These are phyloP conservation scores for Archips crataeganus DNA, from an alignment of 2,888 invertebrate species.

Conservation along the genomic window DNA sequence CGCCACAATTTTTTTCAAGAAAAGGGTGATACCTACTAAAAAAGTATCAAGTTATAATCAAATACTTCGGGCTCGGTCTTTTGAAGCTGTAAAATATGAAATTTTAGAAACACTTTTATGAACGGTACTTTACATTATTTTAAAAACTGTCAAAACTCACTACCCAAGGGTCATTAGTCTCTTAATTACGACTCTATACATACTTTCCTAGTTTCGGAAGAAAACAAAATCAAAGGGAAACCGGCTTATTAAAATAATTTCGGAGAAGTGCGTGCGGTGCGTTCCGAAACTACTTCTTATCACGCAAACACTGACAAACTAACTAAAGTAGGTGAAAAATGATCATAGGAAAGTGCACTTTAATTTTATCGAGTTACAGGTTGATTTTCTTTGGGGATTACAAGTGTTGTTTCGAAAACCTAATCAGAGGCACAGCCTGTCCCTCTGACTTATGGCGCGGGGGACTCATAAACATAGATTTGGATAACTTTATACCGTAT, in stretches of 20 bases:
- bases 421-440: slow-evolving; percentile 77
- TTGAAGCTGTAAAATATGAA: too few relatives aligned
- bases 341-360: slow-evolving; percentile 48
- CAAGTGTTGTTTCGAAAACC: slow-evolving; percentile 54
- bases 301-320: slow-evolving; percentile 69
- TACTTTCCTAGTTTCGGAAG: slow-evolving; percentile 45
- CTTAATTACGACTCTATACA: slow-evolving; percentile 32
- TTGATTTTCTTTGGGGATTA: slow-evolving; percentile 29
- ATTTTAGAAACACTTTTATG: background rate
- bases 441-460: slow-evolving; percentile 68
- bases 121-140: background rate
- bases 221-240: slow-evolving; percentile 73
- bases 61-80: too few relatives aligned
- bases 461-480: slow-evolving; percentile 72
- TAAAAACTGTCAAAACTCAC: slow-evolving; percentile 6
- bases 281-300: slow-evolving; percentile 68
- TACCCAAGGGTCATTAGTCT: slow-evolving; percentile 25
- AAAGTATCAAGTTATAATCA: too few relatives aligned
- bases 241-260: slow-evolving; percentile 84
- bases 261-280: slow-evolving; percentile 78
- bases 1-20: too few relatives aligned
- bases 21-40: too few relatives aligned
- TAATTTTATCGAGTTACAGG: slow-evolving; percentile 48
- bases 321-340: slow-evolving; percentile 53
- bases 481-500: slow-evolving; percentile 57